Base-by-base conservation (phyloP, 2,797 vertebrate species). In the Enoplosus armatus region DNA sequence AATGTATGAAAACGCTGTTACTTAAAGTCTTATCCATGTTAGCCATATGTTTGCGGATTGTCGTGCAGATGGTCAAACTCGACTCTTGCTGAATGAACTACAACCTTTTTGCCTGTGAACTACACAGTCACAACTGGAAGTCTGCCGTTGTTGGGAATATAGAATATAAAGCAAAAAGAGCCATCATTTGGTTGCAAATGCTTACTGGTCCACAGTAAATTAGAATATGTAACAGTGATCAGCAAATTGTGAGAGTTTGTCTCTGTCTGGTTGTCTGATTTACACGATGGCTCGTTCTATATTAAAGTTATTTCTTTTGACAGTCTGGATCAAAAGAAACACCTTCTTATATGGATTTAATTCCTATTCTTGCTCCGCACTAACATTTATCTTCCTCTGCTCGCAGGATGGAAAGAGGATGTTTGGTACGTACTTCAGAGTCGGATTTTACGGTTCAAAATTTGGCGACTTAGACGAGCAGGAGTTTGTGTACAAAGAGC, bases 401-500 rank as follows among this genome's bases (percentile, higher is more conserved):
- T 64, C 73, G 6, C 90, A 99, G 98, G 95, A 96, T 66, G 97
- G 97, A 92, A 99, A 99, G 98, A 96, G 98, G 90, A 99, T 99
- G 98, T 99, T 99, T 94, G 98, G 98, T 82, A 99, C 98, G 39
- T 99, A 99, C 94, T 99, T 99, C 93, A 96, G 98, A 85, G 97
- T 99, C 24, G 98, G 98, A 76, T 96, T 99, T 95, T 99, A 99
- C 64, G 98, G 98, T 73, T 97, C 97, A 50, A 99, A 97, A 82
- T 98, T 99, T 70, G 98, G 98, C 50, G 98, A 99, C 92, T 90
- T 99, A 84, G 98, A 99, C 79, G 98, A 99, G 91, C 98, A 99
- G 87, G 98, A 99, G 92, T 99, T 99, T 95, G 98, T 99, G 62
- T 99, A 99, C 95, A 99, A 99, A 92, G 98, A 99, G 69, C 98